Evolutionary conservation across 2,113 vertebrate species (phyloP), one percentile per base, ranked within the genome.

Genomic region (Nibea coibor): DNA sequence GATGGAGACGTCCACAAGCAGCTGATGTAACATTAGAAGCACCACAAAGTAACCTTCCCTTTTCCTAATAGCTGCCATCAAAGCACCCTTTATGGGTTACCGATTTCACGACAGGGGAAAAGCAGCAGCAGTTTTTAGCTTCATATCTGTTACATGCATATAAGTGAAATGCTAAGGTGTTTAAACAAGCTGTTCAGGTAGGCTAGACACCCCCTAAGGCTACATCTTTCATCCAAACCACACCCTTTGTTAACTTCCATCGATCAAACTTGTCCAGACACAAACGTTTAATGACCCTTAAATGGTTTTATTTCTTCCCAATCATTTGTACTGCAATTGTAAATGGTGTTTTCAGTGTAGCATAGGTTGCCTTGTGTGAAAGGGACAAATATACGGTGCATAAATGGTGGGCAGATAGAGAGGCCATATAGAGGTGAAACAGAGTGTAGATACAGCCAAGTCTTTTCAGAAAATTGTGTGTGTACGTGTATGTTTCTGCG

Each of bases 161-260:
- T 17, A 45, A 48, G 57, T 73, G 5, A 39, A 72, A 47, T 19
- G 20, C 22, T 17, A 19, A 26, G 26, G 19, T 75, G 76, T 81
- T 78, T 20, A 56, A 88, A 81, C 81, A 86, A 62, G 59, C 66
- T 47, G 51, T 54, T 84, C 58, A 57, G 78, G 35, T 39, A 39
- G 35, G 35, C 2, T 42, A 77, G 35, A 83, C 48, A 11, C 58
- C 31, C 48, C 78, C 71, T 0, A 2, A 59, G 71, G 85, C 69
- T 54, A 72, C 28, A n/a, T 67, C 53, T 78, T 20, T 86, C 48
- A 58, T 50, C 19, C 1, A 10, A 66, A 78, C 70, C 68, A 68
- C 73, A 56, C 72, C 75, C 17, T 16, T 24, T 9, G 5, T 58
- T 7, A 5, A n/a, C 20, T 31, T 72, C 65, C 56, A 78, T 82